phyloP scores from a whole-genome alignment of 2,113 vertebrate species.

The Hucho hucho region DNA sequence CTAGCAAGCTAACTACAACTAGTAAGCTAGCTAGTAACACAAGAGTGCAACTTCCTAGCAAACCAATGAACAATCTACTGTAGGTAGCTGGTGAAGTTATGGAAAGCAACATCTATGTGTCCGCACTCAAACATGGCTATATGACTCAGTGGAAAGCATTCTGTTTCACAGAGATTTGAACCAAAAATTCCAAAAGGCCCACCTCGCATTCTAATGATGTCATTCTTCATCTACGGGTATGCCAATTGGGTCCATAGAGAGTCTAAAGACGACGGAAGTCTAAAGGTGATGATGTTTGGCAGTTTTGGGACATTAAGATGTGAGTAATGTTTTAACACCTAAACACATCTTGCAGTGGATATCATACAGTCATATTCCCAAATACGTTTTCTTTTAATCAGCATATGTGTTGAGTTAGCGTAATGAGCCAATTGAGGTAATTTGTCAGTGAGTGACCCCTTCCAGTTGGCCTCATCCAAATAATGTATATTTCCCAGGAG shows the following conservation, averaged over 20 bases:
- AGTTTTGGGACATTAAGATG: constrained; percentile 21
- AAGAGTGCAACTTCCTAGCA: too few relatives aligned
- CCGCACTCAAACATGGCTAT: constrained; percentile 21
- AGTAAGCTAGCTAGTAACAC: too few relatives aligned
- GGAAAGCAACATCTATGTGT: not conserved
- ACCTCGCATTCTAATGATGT: constrained; percentile 47
- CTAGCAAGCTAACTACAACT: too few relatives aligned
- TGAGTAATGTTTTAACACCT: constrained; percentile 46
- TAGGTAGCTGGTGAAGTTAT: too few relatives aligned
- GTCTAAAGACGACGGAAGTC: not conserved
- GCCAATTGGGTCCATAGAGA: constrained; percentile 39
- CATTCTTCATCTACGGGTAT: constrained; percentile 21
- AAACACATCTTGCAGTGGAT: constrained; percentile 18
- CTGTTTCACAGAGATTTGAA: constrained; percentile 43
- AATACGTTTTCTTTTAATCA: constrained; percentile 35
- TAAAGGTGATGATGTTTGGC: constrained; percentile 12
- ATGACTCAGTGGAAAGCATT: constrained; percentile 32
- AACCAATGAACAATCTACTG: too few relatives aligned
- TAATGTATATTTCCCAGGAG: constrained; percentile 40
- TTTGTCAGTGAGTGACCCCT: constrained; percentile 34
- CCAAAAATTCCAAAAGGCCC: constrained; percentile 46
- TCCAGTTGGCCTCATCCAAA: constrained; percentile 28
- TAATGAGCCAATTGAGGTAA: constrained; percentile 24
- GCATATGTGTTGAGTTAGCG: constrained; percentile 26
- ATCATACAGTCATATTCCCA: constrained; percentile 12